These are phyloP conservation scores for Corythornis vintsioides DNA, from an alignment of 2,113 vertebrate species.

Conservation along the genomic window DNA sequence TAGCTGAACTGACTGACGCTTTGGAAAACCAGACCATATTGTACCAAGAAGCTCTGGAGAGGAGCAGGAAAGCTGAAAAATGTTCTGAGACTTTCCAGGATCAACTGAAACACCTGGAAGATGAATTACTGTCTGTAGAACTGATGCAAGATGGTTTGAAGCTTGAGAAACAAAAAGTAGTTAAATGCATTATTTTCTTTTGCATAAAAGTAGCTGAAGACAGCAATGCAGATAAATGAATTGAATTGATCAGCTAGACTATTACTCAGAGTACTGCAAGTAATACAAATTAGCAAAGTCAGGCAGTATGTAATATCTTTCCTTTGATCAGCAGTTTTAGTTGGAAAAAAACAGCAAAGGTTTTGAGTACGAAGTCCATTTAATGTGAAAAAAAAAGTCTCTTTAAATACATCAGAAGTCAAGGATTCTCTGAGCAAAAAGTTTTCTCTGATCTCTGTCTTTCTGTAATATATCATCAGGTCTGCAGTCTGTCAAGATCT, in stretches of 20 bases:
- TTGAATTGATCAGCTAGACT: neutral
- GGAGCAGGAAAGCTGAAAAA: constrained; percentile 78
- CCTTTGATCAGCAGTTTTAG: neutral
- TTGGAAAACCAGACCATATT: constrained; percentile 75
- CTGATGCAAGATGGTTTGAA: constrained; percentile 77
- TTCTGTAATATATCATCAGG: neutral
- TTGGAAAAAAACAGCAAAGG: neutral
- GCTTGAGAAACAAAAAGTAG: constrained; percentile 84
- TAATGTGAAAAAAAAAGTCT: neutral
- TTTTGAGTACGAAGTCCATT: neutral
- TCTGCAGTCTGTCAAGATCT: neutral
- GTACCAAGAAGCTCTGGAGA: constrained; percentile 76
- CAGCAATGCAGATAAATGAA: neutral
- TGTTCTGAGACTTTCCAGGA: constrained; percentile 75
- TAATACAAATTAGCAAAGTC: neutral
- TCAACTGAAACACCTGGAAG: constrained; percentile 78
- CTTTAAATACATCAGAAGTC: neutral
- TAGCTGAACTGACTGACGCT: constrained; percentile 72
- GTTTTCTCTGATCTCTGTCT: neutral
- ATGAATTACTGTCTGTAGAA: constrained; percentile 78
- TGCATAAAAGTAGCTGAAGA: neutral
- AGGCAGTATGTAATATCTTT: neutral
- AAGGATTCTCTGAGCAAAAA: neutral
- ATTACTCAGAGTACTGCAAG: neutral
- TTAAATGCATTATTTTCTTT: neutral